Evolutionary conservation across 1,140 invertebrate genomes (phyloP).

Genomic region (Drosophila persimilis): DNA sequence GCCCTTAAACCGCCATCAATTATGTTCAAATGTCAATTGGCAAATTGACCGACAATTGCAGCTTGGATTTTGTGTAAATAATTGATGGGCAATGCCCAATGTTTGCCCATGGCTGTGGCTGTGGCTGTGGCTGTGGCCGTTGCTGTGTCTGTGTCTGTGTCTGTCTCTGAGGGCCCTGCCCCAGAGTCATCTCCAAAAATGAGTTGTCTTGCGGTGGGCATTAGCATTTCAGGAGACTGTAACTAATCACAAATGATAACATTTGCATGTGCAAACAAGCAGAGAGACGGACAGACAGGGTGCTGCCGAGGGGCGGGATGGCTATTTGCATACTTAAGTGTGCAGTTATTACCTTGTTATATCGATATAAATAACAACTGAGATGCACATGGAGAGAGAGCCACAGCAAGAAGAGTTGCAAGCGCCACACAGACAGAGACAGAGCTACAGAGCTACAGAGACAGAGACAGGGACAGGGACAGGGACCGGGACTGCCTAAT

Average conservation of each 20-base stretch:
- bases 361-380: slow-evolving; percentile 76
- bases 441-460: background rate
- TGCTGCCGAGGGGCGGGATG: slow-evolving; percentile 1
- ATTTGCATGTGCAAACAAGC: slow-evolving; percentile 69
- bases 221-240: slow-evolving; percentile 69
- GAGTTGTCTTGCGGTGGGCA: slow-evolving; percentile 64
- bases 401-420: no score
- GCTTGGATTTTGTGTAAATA: slow-evolving; percentile 50
- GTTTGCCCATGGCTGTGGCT: slow-evolving; percentile 1
- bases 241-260: slow-evolving; percentile 82
- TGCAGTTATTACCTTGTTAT: slow-evolving; percentile 82
- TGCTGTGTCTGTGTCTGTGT: background rate
- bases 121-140: background rate
- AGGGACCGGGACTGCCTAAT: slow-evolving; percentile 44
- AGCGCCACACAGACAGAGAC: background rate
- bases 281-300: background rate
- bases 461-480: background rate
- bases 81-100: slow-evolving; percentile 26
- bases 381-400: slow-evolving; percentile 10
- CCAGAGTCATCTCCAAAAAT: slow-evolving; percentile 34
- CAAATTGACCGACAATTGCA: slow-evolving; percentile 54
- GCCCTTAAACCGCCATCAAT: slow-evolving; percentile 44
- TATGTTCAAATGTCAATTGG: slow-evolving; percentile 62
- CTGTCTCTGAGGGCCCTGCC: slow-evolving; percentile 6
- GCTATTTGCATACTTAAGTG: slow-evolving; percentile 80